These are phyloP conservation scores for Salminus brasiliensis DNA, from an alignment of 2,113 vertebrate species.

Conservation along the genomic window DNA sequence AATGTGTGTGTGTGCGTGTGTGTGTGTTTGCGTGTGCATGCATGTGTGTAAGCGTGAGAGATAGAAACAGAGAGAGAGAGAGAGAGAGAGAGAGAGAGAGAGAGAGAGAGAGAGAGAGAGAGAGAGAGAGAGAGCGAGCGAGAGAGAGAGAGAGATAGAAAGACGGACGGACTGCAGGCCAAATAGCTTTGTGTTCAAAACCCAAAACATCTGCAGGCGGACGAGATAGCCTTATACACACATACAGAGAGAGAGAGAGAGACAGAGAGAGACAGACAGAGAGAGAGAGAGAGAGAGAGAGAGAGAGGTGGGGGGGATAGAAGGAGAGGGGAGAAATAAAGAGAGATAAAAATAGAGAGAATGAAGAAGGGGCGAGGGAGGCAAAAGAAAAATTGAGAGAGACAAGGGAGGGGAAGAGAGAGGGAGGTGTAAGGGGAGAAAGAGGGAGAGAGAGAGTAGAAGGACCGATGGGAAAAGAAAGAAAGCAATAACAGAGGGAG, in stretches of 20 bases:
- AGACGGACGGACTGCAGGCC: slow-evolving; percentile 36
- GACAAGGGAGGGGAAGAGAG: too few species aligned
- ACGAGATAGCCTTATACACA: neutral
- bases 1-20: slow-evolving; percentile 28
- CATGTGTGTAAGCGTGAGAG: slow-evolving; percentile 11
- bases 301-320: neutral
- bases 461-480: too few species aligned
- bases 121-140: neutral
- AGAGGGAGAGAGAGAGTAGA: too few species aligned
- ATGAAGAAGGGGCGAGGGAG: slow-evolving; percentile 22
- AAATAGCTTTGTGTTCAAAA: slow-evolving; percentile 22
- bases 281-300: too few species aligned
- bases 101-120: slow-evolving; percentile 9
- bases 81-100: neutral
- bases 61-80: neutral
- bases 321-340: neutral
- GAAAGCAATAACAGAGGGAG: too few species aligned
- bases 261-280: neutral
- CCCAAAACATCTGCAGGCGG: neutral
- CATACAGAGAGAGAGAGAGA: neutral
- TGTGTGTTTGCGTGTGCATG: slow-evolving; percentile 28
- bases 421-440: too few species aligned
- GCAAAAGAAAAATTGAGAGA: too few species aligned
- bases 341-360: slow-evolving; percentile 40
- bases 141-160: slow-evolving; percentile 9